A percentile compares a stretch with the other conserved stretches of the same genome.
phyloP scores from a whole-genome alignment of 2,113 vertebrate species.

The Gallinago paraguaiae region DNA sequence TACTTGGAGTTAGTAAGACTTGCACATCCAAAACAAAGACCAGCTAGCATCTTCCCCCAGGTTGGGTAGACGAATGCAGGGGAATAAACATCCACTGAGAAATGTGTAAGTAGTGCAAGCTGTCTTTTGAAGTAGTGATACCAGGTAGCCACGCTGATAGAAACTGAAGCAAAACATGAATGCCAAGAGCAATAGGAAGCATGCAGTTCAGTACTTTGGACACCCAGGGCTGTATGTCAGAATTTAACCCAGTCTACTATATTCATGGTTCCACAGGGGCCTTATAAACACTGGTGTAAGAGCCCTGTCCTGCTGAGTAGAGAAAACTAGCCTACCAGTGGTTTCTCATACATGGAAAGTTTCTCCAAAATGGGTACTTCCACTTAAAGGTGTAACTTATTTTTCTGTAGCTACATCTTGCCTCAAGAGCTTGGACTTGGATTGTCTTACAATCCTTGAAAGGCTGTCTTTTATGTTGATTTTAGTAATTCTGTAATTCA shows the following conservation, averaged over 20 bases:
- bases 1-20: background rate
- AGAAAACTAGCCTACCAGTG: background rate
- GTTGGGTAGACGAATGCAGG: background rate
- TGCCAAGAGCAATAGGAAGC: background rate
- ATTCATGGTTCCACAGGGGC: background rate
- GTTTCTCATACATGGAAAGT: background rate
- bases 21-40: background rate
- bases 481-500: background rate
- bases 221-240: background rate
- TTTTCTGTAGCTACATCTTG: background rate
- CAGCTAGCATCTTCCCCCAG: background rate
- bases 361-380: background rate
- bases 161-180: background rate
- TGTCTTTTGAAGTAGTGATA: background rate
- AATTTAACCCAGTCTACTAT: background rate
- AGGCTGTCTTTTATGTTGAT: background rate
- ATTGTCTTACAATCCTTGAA: background rate
- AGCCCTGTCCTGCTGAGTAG: background rate
- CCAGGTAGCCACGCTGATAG: background rate
- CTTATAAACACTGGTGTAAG: background rate
- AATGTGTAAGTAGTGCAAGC: background rate
- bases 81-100: background rate
- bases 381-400: background rate
- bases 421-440: background rate
- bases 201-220: background rate